Percentiles rank a stretch among this genome's conserved stretches.
Conservation (phyloP, 2,113 vertebrate species). For the Eublepharis macularius region DNA sequence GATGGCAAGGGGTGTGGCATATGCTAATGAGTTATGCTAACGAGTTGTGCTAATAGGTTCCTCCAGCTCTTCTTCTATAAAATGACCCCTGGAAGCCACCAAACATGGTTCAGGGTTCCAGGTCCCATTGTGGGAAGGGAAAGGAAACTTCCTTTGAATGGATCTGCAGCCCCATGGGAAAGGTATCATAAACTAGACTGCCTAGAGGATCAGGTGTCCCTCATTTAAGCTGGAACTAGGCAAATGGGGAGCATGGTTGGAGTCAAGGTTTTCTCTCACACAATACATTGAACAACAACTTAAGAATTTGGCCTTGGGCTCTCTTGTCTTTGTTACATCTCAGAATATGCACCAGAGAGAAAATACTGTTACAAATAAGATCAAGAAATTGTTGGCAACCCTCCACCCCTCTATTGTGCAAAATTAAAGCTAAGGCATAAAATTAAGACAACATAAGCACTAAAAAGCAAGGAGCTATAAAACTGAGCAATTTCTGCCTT, state of each 20-base stretch:
- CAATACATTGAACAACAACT: not conserved
- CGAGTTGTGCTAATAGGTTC: too few relatives aligned
- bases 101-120: too few relatives aligned
- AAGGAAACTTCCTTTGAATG: not conserved
- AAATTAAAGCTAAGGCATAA: not conserved
- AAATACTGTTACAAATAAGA: not conserved
- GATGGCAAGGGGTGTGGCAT: too few relatives aligned
- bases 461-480: slow-evolving; percentile 2
- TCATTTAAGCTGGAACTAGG: not conserved
- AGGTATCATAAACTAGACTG: not conserved
- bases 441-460: slow-evolving; percentile 13
- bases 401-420: not conserved
- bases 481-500: not conserved
- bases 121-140: not conserved
- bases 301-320: not conserved
- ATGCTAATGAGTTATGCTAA: too few relatives aligned
- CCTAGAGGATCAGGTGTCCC: not conserved
- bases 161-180: not conserved
- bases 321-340: not conserved
- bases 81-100: too few relatives aligned
- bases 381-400: not conserved
- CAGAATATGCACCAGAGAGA: not conserved
- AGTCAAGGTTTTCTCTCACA: not conserved
- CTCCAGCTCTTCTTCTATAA: too few relatives aligned
- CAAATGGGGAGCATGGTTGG: not conserved